These are phyloP conservation scores for Tenthredo distinguenda DNA, from an alignment of 2,888 invertebrate genomes.

Conservation along the genomic window DNA sequence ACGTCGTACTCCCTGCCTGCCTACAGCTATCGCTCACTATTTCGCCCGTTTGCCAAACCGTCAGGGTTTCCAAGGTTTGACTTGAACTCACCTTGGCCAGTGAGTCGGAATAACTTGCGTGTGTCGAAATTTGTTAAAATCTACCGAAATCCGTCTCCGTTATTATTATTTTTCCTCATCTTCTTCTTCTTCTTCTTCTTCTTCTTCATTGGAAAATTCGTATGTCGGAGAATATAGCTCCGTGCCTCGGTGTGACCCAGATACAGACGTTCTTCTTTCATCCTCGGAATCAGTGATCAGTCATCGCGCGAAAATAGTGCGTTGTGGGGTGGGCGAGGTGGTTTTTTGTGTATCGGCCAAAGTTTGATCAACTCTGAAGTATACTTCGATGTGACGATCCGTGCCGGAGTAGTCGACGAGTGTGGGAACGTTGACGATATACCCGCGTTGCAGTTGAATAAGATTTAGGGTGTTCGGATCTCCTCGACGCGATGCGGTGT, in stretches of 20 bases:
- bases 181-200: neutral
- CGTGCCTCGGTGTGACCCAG: neutral
- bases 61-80: neutral
- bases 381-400: neutral
- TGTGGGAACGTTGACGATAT: neutral
- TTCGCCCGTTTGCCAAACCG: neutral
- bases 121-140: neutral
- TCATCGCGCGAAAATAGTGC: neutral
- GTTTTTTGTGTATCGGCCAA: neutral
- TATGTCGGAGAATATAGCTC: neutral
- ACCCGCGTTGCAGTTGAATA: neutral
- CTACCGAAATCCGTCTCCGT: neutral
- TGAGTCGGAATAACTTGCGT: neutral
- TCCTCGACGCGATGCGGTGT: neutral
- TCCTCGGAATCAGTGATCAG: slow-evolving; percentile 4
- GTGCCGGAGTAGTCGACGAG: neutral
- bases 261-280: slow-evolving; percentile 7
- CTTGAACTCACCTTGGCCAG: neutral
- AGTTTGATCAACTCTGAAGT: slow-evolving; percentile 6
- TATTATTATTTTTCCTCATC: neutral
- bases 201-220: neutral
- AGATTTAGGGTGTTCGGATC: neutral
- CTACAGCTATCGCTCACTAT: neutral
- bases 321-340: neutral
- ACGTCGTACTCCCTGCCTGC: neutral